A percentile compares a stretch with the other conserved stretches of the same genome.
Evolutionary conservation across 2,888 invertebrate species (phyloP).

Genomic region (Andrena bicolor): DNA sequence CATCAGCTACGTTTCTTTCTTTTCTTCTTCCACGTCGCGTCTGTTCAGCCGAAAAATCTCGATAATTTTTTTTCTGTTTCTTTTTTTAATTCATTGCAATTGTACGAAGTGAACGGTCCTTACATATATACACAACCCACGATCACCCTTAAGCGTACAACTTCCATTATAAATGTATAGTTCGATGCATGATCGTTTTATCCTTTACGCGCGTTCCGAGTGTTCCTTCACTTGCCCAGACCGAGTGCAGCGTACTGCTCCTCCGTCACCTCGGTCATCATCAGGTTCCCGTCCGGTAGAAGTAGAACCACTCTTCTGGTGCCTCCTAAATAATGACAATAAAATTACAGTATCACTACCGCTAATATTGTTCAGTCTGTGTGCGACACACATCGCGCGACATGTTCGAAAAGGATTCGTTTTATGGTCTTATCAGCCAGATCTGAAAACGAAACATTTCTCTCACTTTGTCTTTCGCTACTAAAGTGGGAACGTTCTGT

Average conservation of each 20-base stretch:
- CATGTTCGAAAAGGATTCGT: not conserved
- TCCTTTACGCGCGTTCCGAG: constrained; percentile 41
- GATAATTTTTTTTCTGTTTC: constrained; percentile 25
- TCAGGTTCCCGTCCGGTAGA: constrained; percentile 93
- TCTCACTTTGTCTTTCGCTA: no score
- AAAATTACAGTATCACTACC: not conserved
- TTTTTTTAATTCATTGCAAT: constrained; percentile 58
- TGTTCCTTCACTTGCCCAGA: constrained; percentile 86
- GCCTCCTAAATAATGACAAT: constrained; percentile 87
- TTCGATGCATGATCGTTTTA: constrained; percentile 70
- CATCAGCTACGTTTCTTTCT: constrained; percentile 58
- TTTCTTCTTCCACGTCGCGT: constrained; percentile 36
- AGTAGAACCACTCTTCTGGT: constrained; percentile 93
- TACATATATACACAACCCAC: constrained; percentile 84
- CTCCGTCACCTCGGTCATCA: constrained; percentile 95
- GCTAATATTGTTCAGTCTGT: not conserved
- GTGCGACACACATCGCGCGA: no score
- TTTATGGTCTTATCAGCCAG: not conserved
- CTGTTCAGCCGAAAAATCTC: constrained; percentile 67
- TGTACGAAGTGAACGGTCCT: constrained; percentile 77
- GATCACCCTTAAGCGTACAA: constrained; percentile 74
- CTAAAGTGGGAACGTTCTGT: no score
- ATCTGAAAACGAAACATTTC: no score
- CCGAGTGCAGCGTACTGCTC: constrained; percentile 92
- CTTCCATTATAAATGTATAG: constrained; percentile 66